A percentile compares a stretch with the other conserved stretches of the same genome.
Conservation (phyloP, 37 sponge, comb jelly and placozoan genomes). For the Dysidea cf. avara region DNA sequence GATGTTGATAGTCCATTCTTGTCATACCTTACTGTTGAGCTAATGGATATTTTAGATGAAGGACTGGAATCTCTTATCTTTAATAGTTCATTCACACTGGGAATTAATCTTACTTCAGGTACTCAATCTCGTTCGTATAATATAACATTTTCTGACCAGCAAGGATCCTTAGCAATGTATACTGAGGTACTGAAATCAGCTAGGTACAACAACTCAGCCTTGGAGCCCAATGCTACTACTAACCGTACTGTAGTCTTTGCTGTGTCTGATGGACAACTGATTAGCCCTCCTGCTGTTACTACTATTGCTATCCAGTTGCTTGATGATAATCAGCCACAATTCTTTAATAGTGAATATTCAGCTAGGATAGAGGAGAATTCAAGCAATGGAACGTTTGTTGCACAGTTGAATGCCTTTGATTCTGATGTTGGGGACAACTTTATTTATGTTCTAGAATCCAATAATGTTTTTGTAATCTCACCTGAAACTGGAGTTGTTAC, state of each 20-base stretch:
- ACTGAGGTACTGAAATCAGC: not conserved
- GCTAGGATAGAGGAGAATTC: too few relatives aligned
- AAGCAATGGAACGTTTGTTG: too few relatives aligned
- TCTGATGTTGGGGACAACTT: too few relatives aligned
- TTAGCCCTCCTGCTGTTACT: constrained; percentile 11
- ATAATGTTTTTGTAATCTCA: too few relatives aligned
- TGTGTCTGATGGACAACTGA: constrained; percentile 42
- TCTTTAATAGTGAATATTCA: too few relatives aligned
- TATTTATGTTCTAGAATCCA: too few relatives aligned
- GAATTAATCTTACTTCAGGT: not conserved
- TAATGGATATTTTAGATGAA: not conserved
- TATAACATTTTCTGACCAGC: not conserved
- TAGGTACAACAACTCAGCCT: constrained; percentile 48
- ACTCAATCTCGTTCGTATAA: not conserved
- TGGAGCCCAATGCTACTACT: constrained; percentile 42
- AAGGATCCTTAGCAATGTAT: constrained; percentile 16
- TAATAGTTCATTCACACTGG: not conserved
- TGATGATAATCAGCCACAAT: too few relatives aligned
- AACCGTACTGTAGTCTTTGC: constrained; percentile 25
- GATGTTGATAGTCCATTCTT: constrained; percentile 34
- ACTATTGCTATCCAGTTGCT: constrained; percentile 18
- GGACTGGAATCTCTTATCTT: constrained; percentile 3
- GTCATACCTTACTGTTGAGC: constrained; percentile 13
- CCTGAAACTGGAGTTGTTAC: too few relatives aligned
- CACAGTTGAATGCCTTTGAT: too few relatives aligned